phyloP scores from a whole-genome alignment of 1,140 invertebrate species.

The Conus betulinus region DNA sequence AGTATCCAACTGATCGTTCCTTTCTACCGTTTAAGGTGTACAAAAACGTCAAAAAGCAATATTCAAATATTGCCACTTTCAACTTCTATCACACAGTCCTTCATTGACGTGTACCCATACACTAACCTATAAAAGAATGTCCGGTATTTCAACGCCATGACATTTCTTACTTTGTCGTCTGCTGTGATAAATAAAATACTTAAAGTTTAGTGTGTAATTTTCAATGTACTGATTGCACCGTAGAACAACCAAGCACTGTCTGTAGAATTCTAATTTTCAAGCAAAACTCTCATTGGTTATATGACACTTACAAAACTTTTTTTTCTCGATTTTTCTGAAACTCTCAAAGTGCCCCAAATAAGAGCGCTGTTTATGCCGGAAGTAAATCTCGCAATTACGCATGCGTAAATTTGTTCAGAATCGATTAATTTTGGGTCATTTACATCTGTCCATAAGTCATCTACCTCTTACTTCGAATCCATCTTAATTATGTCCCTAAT shows the following conservation, averaged over 20 bases:
- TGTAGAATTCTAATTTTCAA: not conserved
- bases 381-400: constrained; percentile 14
- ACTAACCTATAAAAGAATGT: not conserved
- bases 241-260: not conserved
- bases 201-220: too few species aligned
- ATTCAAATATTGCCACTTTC: too few species aligned
- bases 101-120: too few species aligned
- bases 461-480: not conserved
- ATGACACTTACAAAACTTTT: constrained; percentile 36
- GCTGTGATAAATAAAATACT: not conserved
- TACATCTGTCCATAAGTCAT: not conserved
- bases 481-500: not conserved
- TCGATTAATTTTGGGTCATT: not conserved
- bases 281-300: not conserved
- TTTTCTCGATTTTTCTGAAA: constrained; percentile 25
- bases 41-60: too few species aligned
- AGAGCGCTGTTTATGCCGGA: constrained; percentile 37
- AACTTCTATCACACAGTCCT: too few species aligned
- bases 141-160: not conserved
- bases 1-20: too few species aligned
- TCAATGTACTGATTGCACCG: too few species aligned
- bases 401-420: constrained; percentile 4
- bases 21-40: too few species aligned
- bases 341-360: constrained; percentile 20
- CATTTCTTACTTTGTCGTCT: not conserved